A percentile compares a stretch with the other conserved stretches of the same genome.
These are phyloP conservation scores for Syngnathus typhle DNA, from an alignment of 2,113 vertebrate genomes.

Conservation along the genomic window DNA sequence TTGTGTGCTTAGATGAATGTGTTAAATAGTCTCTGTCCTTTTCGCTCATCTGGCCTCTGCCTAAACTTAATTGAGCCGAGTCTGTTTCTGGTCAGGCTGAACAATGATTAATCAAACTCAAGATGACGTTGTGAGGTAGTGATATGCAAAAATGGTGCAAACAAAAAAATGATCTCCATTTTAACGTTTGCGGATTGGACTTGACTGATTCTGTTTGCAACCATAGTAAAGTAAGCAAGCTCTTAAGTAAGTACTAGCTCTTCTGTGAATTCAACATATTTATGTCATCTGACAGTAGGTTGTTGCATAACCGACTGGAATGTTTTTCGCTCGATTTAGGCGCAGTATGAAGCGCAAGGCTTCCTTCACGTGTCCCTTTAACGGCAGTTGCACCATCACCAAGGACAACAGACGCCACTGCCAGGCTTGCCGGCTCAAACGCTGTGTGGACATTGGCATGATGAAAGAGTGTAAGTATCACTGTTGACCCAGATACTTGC, in stretches of 20 bases:
- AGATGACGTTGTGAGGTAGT: no score
- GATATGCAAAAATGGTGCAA: no score
- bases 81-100: no score
- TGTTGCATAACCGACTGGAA: not conserved
- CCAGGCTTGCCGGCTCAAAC: conserved; percentile 92
- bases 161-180: no score
- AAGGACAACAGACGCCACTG: conserved; percentile 98
- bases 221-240: no score
- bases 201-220: no score
- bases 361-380: conserved; percentile 91
- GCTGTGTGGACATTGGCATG: conserved; percentile 96
- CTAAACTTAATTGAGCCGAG: conserved; percentile 34
- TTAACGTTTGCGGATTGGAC: no score
- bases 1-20: conserved; percentile 36
- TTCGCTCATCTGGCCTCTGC: conserved; percentile 34
- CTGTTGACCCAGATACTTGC: conserved; percentile 20
- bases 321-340: conserved; percentile 52
- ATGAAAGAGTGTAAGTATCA: conserved; percentile 97
- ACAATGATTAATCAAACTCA: no score
- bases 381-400: conserved; percentile 88
- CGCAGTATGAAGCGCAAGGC: conserved; percentile 97
- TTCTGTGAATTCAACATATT: not conserved
- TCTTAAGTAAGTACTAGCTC: no score
- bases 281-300: not conserved
- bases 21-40: conserved; percentile 43